Evolutionary conservation across 2,797 vertebrate species (phyloP).

Genomic region (Meda fulgida): DNA sequence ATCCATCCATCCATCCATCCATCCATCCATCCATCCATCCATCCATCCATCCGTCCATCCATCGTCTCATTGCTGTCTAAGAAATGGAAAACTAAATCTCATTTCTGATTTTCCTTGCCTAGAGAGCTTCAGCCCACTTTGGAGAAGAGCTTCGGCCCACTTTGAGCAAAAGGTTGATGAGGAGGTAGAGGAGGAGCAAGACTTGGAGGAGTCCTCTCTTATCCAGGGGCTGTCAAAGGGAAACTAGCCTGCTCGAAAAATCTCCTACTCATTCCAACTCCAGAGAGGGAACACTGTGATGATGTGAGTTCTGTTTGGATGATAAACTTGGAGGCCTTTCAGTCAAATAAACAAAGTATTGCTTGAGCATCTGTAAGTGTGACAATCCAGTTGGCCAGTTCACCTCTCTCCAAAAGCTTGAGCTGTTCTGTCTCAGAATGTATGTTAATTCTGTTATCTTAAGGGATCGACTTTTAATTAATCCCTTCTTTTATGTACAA

Average conservation of each 20-base stretch:
- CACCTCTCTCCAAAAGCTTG: slow-evolving; percentile 47
- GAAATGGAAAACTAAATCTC: not conserved
- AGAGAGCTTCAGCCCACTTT: not conserved
- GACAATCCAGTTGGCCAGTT: not conserved
- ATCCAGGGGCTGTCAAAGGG: slow-evolving; percentile 55
- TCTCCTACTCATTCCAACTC: not conserved
- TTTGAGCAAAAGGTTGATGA: slow-evolving; percentile 80
- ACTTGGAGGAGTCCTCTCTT: slow-evolving; percentile 68
- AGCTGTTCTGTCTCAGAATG: slow-evolving; percentile 21
- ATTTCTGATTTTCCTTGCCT: not conserved
- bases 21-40: not conserved
- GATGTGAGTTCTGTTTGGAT: not conserved
- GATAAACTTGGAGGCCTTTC: not conserved
- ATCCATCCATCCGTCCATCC: not conserved
- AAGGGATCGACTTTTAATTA: slow-evolving; percentile 5
- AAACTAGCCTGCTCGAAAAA: not conserved
- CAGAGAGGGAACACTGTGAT: not conserved
- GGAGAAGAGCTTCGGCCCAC: slow-evolving; percentile 52
- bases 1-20: too few species aligned
- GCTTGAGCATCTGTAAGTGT: not conserved
- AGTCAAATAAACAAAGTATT: not conserved
- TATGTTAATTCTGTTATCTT: slow-evolving; percentile 29
- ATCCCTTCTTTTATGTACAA: slow-evolving; percentile 5
- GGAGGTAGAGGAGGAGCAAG: slow-evolving; percentile 74
- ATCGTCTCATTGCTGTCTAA: not conserved